Conservation (phyloP, 2,888 invertebrate species). For the Dasysyrphus albostriatus region DNA sequence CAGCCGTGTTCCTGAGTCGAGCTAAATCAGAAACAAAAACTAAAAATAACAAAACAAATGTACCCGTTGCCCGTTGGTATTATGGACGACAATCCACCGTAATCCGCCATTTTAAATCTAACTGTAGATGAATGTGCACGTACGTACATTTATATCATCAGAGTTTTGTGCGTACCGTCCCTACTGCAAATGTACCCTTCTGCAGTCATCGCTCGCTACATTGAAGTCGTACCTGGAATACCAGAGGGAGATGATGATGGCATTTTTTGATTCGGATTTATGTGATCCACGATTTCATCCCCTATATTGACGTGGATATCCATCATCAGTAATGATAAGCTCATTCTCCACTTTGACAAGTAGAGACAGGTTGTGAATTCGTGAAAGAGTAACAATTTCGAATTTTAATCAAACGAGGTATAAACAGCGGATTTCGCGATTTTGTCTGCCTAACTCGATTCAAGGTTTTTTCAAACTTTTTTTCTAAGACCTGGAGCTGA, state of each 20-base stretch:
- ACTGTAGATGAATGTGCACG: slow-evolving; percentile 9
- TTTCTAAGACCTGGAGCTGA: no score
- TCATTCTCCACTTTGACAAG: no score
- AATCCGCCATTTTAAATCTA: slow-evolving; percentile 57
- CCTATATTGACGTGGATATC: not conserved
- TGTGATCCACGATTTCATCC: not conserved
- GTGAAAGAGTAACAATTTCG: no score
- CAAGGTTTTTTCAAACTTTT: no score
- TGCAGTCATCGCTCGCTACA: not conserved
- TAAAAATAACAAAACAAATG: slow-evolving; percentile 10
- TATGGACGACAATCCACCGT: slow-evolving; percentile 21
- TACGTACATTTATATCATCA: not conserved
- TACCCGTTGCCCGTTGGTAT: not conserved
- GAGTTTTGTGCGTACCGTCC: not conserved
- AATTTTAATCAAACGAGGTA: no score
- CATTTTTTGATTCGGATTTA: not conserved
- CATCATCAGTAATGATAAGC: no score
- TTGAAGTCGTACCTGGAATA: not conserved
- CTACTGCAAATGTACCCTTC: not conserved
- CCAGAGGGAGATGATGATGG: not conserved
- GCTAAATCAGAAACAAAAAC: not conserved
- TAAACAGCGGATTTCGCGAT: no score
- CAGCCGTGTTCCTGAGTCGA: not conserved
- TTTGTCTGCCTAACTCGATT: no score
- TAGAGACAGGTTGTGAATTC: no score